Conservation (phyloP, 2,797 vertebrate genomes). For the Bryconaethiops microstoma region DNA sequence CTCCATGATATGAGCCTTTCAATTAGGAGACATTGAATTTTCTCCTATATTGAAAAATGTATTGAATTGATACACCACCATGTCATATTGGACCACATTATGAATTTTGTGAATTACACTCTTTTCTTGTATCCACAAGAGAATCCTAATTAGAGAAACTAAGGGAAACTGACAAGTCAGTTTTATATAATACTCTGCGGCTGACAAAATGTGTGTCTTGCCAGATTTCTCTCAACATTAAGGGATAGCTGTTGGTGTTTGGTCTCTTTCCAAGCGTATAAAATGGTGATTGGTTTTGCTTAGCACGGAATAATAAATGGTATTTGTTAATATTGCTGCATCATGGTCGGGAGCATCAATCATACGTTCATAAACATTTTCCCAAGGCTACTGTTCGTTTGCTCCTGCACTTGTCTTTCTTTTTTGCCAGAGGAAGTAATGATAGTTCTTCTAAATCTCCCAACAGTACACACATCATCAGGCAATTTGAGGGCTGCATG, state of each 20-base stretch:
- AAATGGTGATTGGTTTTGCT: neutral
- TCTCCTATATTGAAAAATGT: too few species aligned
- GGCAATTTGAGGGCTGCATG: conserved; percentile 16
- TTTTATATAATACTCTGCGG: neutral
- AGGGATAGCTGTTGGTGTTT: neutral
- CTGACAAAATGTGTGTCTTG: neutral
- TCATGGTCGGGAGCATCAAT: neutral
- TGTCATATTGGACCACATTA: too few species aligned
- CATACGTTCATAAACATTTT: neutral
- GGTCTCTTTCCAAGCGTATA: neutral
- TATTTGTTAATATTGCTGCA: neutral
- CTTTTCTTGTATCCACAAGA: neutral
- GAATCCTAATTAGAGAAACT: neutral
- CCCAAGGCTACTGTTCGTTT: neutral
- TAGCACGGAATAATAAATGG: neutral
- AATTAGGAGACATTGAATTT: too few species aligned
- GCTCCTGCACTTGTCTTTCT: neutral
- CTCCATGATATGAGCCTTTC: too few species aligned
- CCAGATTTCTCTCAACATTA: neutral
- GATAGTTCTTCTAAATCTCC: conserved; percentile 14
- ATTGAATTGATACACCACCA: too few species aligned
- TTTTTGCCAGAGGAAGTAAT: neutral
- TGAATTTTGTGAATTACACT: too few species aligned
- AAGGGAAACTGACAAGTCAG: neutral
- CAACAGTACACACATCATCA: conserved; percentile 9